Base-by-base conservation (phyloP, 2,113 vertebrate genomes). In the Rhinolophus ferrumequinum region DNA sequence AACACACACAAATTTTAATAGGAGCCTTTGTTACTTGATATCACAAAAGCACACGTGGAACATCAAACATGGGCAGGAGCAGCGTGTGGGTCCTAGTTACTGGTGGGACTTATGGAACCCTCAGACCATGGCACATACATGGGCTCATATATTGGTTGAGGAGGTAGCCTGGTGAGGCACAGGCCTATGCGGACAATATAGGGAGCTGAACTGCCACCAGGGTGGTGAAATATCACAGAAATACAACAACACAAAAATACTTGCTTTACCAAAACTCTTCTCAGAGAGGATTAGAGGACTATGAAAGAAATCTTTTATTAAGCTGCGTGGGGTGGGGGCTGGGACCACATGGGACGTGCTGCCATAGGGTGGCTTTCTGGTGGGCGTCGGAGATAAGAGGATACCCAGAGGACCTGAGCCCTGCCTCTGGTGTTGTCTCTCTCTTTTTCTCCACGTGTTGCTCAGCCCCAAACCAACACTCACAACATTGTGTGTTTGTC, bases 341-440 rank as follows among this genome's bases (percentile, higher is more conserved):
- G 72, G 58, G 21, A 22, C 47, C n/a, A 38, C 22, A 0, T 0
- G 41, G 3, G 18, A 30, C 8, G 6, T 18, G 16, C 58, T 18
- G 24, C 11, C 8, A 47, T 9, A 2, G 18, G 19, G 76, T 0
- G 8, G 18, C 73, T 13, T 1, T 6, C 58, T 10, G 2, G 30
- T 21, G 21, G n/a, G 24, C 9, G 16, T n/a, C 21, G 13, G 0
- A 19, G 16, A 35, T 24, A 4, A 50, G 33, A 54, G 56, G 19
- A 8, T 62, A 1, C 52, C 35, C 24, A 73, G 2, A 41, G 58
- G 28, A 21, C 66, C 70, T 18, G 35, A 41, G n/a, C 21, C 3
- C 7, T 14, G 7, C 14, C 38, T 26, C 4, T 33, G 19, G 9
- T 6, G 24, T 21, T 6, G 56, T 52, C n/a, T 54, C 41, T 33